These are phyloP conservation scores for Poecilia latipinna DNA, from an alignment of 2,113 vertebrate species.

Conservation along the genomic window DNA sequence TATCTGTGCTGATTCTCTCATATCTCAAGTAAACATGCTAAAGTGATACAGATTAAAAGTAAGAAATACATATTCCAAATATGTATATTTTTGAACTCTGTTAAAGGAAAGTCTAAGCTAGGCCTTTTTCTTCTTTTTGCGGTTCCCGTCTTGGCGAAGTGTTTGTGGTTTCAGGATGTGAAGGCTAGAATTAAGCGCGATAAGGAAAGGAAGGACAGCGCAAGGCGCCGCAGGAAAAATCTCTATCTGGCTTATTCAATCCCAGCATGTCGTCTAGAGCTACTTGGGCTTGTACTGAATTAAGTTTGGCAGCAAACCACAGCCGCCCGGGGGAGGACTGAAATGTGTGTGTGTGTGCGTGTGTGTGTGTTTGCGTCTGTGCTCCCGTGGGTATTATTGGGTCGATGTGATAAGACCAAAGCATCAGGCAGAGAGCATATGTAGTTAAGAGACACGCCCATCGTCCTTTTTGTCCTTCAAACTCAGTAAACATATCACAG, in stretches of 20 bases:
- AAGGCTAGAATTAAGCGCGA: conserved; percentile 25
- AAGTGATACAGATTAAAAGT: neutral
- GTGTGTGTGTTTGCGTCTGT: neutral
- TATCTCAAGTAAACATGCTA: neutral
- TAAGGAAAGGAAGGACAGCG: conserved; percentile 22
- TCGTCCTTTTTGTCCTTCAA: conserved; percentile 62
- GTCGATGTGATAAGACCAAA: conserved; percentile 34
- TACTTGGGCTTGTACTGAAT: conserved; percentile 52
- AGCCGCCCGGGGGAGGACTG: conserved; percentile 44
- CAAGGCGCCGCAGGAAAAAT: conserved; percentile 40
- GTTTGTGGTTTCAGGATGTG: neutral
- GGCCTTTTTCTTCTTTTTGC: neutral
- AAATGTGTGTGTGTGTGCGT: conserved; percentile 1
- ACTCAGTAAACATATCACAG: conserved; percentile 50
- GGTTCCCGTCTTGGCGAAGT: neutral
- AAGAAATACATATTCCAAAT: neutral
- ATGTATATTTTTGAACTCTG: neutral
- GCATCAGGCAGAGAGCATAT: conserved; percentile 36
- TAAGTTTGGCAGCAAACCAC: conserved; percentile 61
- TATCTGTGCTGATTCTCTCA: neutral
- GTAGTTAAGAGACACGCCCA: conserved; percentile 34
- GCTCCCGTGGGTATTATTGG: conserved; percentile 18
- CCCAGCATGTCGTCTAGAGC: conserved; percentile 49
- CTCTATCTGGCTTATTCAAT: conserved; percentile 49
- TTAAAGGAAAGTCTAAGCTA: neutral